Evolutionary conservation across 2,888 invertebrate genomes (phyloP).

Genomic region (Drosophila bunnanda): DNA sequence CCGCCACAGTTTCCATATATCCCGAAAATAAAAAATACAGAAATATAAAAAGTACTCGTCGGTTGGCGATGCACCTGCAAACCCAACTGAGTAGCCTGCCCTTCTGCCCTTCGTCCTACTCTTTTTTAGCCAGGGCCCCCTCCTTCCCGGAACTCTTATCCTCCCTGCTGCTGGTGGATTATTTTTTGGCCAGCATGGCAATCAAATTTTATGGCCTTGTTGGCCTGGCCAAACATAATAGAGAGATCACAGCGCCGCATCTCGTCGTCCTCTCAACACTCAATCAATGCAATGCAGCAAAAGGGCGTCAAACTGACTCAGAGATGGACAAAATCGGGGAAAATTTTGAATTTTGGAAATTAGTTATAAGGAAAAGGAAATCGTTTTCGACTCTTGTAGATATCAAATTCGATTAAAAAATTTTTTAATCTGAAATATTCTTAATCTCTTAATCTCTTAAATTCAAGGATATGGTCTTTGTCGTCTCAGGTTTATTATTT

Average conservation of each 20-base stretch:
- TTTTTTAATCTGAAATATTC: too few relatives aligned
- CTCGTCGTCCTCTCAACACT: slow-evolving; percentile 54
- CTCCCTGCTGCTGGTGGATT: slow-evolving; percentile 1
- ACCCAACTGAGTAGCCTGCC: slow-evolving; percentile 28
- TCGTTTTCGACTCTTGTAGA: not conserved
- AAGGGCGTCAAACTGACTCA: slow-evolving; percentile 20
- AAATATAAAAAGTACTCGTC: slow-evolving; percentile 19
- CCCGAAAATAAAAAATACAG: slow-evolving; percentile 8
- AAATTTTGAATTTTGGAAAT: slow-evolving; percentile 1
- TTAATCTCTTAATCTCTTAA: too few relatives aligned
- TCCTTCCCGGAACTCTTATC: not conserved
- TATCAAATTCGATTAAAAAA: not conserved
- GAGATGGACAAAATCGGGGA: slow-evolving; percentile 32
- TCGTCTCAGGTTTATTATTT: not conserved
- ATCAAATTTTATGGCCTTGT: slow-evolving; percentile 76
- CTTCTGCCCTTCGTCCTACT: slow-evolving; percentile 11
- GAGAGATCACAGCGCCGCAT: slow-evolving; percentile 58
- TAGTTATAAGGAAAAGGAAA: not conserved
- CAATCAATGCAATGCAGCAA: slow-evolving; percentile 64
- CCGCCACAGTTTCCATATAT: slow-evolving; percentile 46
- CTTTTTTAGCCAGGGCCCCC: not conserved
- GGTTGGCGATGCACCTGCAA: slow-evolving; percentile 51
- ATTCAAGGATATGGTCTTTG: not conserved
- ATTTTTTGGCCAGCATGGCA: slow-evolving; percentile 55
- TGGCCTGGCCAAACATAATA: slow-evolving; percentile 65